Conservation (phyloP, 2,888 invertebrate species). For the Stictocephala bisonia region DNA sequence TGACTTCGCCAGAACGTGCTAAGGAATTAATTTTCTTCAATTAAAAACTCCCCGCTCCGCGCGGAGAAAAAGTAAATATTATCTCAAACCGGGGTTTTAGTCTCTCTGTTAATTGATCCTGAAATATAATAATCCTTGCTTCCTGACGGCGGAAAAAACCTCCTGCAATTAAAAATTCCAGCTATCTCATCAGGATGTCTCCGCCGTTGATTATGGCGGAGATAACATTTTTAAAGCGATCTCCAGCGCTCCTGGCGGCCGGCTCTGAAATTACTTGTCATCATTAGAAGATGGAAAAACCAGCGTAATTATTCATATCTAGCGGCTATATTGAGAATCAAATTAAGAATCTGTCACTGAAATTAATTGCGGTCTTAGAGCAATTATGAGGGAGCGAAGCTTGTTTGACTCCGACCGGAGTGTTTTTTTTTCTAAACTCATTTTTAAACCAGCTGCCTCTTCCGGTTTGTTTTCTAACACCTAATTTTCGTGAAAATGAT, state of each 20-base stretch:
- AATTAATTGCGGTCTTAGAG: slow-evolving; percentile 34
- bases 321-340: slow-evolving; percentile 37
- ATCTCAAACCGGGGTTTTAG: slow-evolving; percentile 7
- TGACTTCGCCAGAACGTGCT: slow-evolving; percentile 15
- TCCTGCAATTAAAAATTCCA: slow-evolving; percentile 29
- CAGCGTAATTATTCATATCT: slow-evolving; percentile 40
- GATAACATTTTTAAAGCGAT: slow-evolving; percentile 22
- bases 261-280: slow-evolving; percentile 30
- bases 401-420: neutral
- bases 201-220: slow-evolving; percentile 20
- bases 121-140: slow-evolving; percentile 2
- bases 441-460: neutral
- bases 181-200: slow-evolving; percentile 4
- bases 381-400: slow-evolving; percentile 5
- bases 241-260: neutral
- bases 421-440: slow-evolving; percentile 22
- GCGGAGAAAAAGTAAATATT: slow-evolving; percentile 31
- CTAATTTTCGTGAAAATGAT: no score
- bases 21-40: slow-evolving; percentile 39
- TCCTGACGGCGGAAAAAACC: no score
- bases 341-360: slow-evolving; percentile 37
- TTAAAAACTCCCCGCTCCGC: slow-evolving; percentile 25
- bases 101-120: no score
- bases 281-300: slow-evolving; percentile 40
- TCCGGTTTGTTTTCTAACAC: no score